Evolutionary conservation across 2,797 vertebrate genomes (phyloP), one percentile per base, ranked within the genome.

Genomic region (Sebastes nivosus): DNA sequence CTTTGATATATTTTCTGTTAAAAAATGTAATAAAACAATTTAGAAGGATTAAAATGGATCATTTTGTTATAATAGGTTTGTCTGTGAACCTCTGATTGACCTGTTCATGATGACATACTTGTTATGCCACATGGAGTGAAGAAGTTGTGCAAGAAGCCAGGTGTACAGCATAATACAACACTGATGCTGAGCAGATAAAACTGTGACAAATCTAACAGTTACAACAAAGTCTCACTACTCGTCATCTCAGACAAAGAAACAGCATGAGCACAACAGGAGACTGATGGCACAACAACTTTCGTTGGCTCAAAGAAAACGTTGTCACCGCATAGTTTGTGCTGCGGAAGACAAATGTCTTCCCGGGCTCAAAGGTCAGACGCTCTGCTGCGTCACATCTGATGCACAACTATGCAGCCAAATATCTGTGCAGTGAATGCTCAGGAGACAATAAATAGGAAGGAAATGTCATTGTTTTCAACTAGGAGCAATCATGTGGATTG

Each of bases 261-360:
- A 80, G 36, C 79, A 81, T 75, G 72, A 74, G 85, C 87, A 81
- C 71, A 85, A 79, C 34, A 66, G 67, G 88, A 88, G 90, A 93
- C 77, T 87, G 87, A 93, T 83, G 84, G 88, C 77, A 72, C 64
- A 81, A 77, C 72, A 90, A 85, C 79, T 63, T 79, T 70, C 81
- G 8, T 77, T 34, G 79, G 34, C 87, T 86, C 80, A 88, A 88
- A 89, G 85, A 94, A 92, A 93, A 91, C 88, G 90, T 76, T 29
- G 87, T 89, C 76, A 73, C 60, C 73, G 42, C 73, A 80, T 74
- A 82, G 75, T 84, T 89, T 75, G 79, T 73, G 76, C 79, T 84
- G 85, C 55, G 88, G 80, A 93, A 95, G 95, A 95, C 92, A 92
- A 95, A 96, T 87, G 86, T 46, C 92, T 94, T 93, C 90, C 91